Evolutionary conservation across 2,888 invertebrate species (phyloP).

Genomic region (Dynastes hyllus): DNA sequence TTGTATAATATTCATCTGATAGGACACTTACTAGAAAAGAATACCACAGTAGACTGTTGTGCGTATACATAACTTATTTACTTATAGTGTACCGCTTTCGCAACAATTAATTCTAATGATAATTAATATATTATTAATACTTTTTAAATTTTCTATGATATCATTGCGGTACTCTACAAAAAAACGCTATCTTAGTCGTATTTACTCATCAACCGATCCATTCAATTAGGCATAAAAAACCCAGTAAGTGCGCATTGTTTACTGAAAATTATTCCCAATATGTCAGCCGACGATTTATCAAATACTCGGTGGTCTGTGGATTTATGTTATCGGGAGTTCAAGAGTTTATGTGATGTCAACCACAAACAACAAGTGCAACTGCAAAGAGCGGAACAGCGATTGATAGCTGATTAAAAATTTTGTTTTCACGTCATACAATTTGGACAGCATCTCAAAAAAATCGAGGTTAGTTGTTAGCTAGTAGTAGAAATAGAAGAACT

Average conservation of each 20-base stretch:
- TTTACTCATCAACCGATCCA: not conserved
- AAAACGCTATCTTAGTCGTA: not conserved
- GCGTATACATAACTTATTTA: not conserved
- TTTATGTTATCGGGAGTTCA: slow-evolving; percentile 49
- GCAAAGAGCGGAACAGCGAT: slow-evolving; percentile 1
- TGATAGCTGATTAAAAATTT: slow-evolving; percentile 6
- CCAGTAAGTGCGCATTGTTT: slow-evolving; percentile 37
- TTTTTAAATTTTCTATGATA: slow-evolving; percentile 1
- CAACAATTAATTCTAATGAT: not conserved
- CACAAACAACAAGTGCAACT: slow-evolving; percentile 8
- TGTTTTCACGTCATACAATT: no score
- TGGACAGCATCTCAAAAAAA: no score
- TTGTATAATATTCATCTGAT: slow-evolving; percentile 11
- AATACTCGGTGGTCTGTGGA: slow-evolving; percentile 36
- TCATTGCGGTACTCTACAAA: not conserved
- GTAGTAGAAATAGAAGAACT: no score
- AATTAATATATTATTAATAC: slow-evolving; percentile 24
- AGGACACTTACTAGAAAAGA: not conserved
- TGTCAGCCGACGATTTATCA: slow-evolving; percentile 48
- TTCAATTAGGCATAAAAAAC: slow-evolving; percentile 2
- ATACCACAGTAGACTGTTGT: no score
- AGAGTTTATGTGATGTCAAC: slow-evolving; percentile 42
- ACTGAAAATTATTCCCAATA: slow-evolving; percentile 47
- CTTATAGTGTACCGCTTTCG: not conserved
- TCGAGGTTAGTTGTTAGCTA: no score